Conservation (phyloP, 2,888 invertebrate species). For the Apamea crenata region DNA sequence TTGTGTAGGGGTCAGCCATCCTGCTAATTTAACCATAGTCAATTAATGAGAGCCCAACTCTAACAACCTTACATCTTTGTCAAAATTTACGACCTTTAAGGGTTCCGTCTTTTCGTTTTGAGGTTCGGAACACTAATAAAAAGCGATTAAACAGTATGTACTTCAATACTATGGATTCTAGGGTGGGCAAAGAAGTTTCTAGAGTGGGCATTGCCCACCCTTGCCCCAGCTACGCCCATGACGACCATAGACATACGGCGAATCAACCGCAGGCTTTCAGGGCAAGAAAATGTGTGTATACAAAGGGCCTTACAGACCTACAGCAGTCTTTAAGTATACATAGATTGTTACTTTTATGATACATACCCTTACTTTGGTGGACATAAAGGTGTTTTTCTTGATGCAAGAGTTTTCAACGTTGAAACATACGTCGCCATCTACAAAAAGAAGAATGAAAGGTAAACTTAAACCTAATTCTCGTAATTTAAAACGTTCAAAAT, state of each 20-base stretch:
- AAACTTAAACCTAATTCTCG: too few relatives aligned
- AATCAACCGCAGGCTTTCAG: background rate
- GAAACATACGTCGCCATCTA: conserved; percentile 65
- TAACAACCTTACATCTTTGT: too few relatives aligned
- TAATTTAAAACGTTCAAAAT: background rate
- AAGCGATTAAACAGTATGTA: too few relatives aligned
- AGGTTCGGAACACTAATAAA: too few relatives aligned
- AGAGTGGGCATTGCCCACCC: too few relatives aligned
- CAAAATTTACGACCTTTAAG: too few relatives aligned
- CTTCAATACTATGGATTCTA: too few relatives aligned
- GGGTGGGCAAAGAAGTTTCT: too few relatives aligned
- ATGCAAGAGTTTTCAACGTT: conserved; percentile 71
- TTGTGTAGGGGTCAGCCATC: too few relatives aligned
- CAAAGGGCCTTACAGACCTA: background rate
- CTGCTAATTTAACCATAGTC: too few relatives aligned
- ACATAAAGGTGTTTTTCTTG: conserved; percentile 41
- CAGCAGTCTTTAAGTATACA: background rate
- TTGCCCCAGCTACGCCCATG: background rate
- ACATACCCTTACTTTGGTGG: conserved; percentile 70
- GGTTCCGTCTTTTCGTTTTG: too few relatives aligned
- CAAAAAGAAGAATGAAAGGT: background rate
- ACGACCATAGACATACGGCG: background rate
- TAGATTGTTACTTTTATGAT: background rate
- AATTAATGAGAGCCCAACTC: too few relatives aligned
- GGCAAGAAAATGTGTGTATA: background rate